Base-by-base conservation (phyloP, 2,797 vertebrate species). In the Yasuhikotakia modesta region DNA sequence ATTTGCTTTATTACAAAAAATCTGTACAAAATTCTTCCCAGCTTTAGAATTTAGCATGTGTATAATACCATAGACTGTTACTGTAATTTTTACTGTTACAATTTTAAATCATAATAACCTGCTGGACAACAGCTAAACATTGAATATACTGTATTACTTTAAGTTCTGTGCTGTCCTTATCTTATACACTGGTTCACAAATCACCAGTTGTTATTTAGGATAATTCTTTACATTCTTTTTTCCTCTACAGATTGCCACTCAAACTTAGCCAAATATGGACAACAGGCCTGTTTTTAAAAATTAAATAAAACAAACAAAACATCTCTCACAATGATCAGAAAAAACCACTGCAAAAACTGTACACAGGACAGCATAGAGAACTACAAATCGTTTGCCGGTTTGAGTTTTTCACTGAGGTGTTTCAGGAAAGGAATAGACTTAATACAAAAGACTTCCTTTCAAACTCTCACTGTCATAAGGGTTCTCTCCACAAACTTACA, bases 281-380 rank as follows among this genome's bases (percentile, higher is more conserved):
- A 70, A 71, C 58, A 78, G 76, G 69, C 76, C 76, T 65, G 76
- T 68, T 70, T n/a, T 71, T 71, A 57, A 71, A 78, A 57, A 61
- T 21, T 22, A 66, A 21, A 46, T 2, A 43, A 65, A 66, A 21
- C 66, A 7, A 66, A 66, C n/a, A 64, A 64, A 78, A 78, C 66
- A 78, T 67, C 76, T 71, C 68, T 71, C 68, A 78, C 76, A 78
- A 71, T 53, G 71, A 46, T 78, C 60, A 78, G 76, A 68, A 70
- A 70, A 58, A 69, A 78, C 45, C 76, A 78, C 76, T 30, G 76
- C 45, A 12, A 27, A 75, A 69, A 17, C 70, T 30, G 80, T 82
- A 82, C 77, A 81, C 65, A 45, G 64, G 80, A 81, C 83, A 77
- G 80, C 79, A 78, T 76, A 71, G 76, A 79, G 77, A 74, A 75